Evolutionary conservation across 2,888 invertebrate genomes (phyloP), one percentile per base, ranked within the genome.

Genomic region (Julus scandinavius): DNA sequence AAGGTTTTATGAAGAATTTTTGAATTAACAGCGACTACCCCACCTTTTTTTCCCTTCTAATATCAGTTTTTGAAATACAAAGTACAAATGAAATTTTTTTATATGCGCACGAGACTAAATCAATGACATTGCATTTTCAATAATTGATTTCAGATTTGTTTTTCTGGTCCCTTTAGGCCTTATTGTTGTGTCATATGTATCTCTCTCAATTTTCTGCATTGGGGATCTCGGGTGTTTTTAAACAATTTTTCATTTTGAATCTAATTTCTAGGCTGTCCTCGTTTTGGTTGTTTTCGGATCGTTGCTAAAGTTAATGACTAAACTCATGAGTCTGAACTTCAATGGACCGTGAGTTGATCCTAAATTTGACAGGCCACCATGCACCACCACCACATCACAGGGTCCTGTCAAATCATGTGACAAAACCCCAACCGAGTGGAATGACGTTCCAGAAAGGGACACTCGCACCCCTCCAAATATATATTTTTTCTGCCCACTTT

Each of bases 221-320:
- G 9, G 9, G 29, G 9, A 9, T 9, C 1, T 45, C 6, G 45
- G 29, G 72, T 38, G 72, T 72, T 72, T 72, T 72, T 72, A 72
- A 72, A 29, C 29, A 9, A 11, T 29, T 72, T 72, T 72, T 72
- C 29, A 29, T 20, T 72, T 72, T 29, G 11, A 13, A 20, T 5
- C n/a, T 29, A 72, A 72, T 72, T 72, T 13, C 72, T 72, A n/a
- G 13, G 72, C 72, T 29, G 72, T 20, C 72, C 72, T 72, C 72
- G 29, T 85, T 49, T 20, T 13, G 85, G 85, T 85, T 85, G 13
- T 85, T 85, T 85, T 85, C 85, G 85, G 85, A 85, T 85, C 85
- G 20, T 41, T 85, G 85, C 85, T 85, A 85, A 85, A 85, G 85
- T 49, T 85, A 85, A 85, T 85, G 85, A 85, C 85, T 15, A 85